These are phyloP conservation scores for Ichneumon xanthorius DNA, from an alignment of 2,888 invertebrate species.

Conservation along the genomic window DNA sequence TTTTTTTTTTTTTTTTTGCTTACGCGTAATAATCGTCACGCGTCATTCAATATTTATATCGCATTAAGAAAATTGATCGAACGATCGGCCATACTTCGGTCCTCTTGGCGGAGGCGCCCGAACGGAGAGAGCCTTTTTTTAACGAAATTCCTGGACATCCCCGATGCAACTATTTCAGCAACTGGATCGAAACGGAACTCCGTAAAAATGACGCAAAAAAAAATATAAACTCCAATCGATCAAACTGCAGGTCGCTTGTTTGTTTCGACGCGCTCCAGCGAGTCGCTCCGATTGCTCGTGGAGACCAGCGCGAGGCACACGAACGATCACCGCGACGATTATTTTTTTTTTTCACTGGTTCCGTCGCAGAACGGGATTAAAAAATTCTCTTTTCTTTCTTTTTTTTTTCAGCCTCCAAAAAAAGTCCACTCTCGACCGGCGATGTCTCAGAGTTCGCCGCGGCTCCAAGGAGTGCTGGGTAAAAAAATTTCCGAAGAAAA, in stretches of 20 bases:
- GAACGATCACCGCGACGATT: constrained; percentile 5
- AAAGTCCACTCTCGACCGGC: not conserved
- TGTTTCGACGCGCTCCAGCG: constrained; percentile 35
- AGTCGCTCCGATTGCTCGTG: constrained; percentile 25
- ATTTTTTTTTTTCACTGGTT: not conserved
- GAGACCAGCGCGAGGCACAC: constrained; percentile 3
- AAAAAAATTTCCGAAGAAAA: constrained; percentile 1
- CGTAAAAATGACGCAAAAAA: not conserved
- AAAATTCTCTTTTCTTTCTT: not conserved
- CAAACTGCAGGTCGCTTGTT: constrained; percentile 49
- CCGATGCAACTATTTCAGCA: not conserved
- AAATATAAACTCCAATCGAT: constrained; percentile 36
- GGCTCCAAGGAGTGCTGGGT: too few species aligned
- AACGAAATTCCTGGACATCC: not conserved
- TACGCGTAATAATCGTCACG: not conserved
- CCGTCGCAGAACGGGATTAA: not conserved
- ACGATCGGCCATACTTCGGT: not conserved
- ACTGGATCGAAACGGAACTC: not conserved
- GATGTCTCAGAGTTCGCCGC: not conserved
- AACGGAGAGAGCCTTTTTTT: not conserved
- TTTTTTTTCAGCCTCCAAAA: not conserved
- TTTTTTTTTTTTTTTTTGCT: not conserved
- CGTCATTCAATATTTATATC: not conserved
- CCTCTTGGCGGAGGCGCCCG: not conserved
- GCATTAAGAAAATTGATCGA: not conserved